Evolutionary conservation across 2,888 invertebrate genomes (phyloP).

Genomic region (Epirrhoe tristata): DNA sequence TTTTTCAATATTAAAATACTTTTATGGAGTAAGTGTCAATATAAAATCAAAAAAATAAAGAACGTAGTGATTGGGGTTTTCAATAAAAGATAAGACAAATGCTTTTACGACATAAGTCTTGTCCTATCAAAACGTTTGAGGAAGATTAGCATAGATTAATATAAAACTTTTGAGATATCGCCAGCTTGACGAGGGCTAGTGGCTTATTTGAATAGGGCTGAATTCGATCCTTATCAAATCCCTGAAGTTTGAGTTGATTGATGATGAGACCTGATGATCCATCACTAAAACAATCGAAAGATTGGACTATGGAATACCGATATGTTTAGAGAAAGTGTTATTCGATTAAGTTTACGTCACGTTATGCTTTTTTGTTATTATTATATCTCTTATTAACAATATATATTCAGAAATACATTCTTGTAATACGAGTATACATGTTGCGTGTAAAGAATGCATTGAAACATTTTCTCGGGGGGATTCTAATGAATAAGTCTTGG

Average conservation of each 20-base stretch:
- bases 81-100: not conserved
- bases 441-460: no score
- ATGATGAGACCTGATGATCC: conserved; percentile 31
- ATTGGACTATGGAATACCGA: no score
- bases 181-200: conserved; percentile 33
- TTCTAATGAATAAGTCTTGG: no score
- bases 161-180: conserved; percentile 27
- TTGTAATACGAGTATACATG: no score
- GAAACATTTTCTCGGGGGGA: no score
- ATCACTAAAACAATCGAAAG: no score
- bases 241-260: conserved; percentile 38
- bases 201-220: conserved; percentile 39
- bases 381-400: no score
- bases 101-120: conserved; percentile 13
- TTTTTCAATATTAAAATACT: not conserved
- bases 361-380: no score
- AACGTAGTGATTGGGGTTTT: no score
- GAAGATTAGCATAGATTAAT: conserved; percentile 37
- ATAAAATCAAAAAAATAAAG: not conserved
- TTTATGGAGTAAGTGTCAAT: not conserved
- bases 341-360: no score
- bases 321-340: no score
- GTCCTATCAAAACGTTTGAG: conserved; percentile 30
- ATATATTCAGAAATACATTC: no score
- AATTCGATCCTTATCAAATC: conserved; percentile 33